Conservation (phyloP, 2,888 invertebrate species). For the Rhamphomyia laevipes region DNA sequence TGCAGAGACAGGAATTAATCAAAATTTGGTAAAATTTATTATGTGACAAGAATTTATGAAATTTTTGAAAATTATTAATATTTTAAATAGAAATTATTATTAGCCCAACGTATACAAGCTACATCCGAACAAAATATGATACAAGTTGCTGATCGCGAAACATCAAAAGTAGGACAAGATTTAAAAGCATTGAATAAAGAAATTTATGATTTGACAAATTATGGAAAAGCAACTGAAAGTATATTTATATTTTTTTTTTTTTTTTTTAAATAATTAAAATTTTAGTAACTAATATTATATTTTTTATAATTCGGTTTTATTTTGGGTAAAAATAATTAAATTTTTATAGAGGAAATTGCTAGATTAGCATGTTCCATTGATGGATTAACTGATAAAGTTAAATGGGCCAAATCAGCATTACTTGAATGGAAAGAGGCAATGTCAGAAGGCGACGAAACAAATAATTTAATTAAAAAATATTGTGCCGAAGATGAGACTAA, state of each 20-base stretch:
- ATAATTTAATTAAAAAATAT: conserved; percentile 57
- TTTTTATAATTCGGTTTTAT: neutral
- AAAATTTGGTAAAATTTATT: conserved; percentile 40
- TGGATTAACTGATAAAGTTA: conserved; percentile 50
- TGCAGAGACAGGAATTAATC: conserved; percentile 42
- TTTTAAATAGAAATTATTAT: conserved; percentile 43
- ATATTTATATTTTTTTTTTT: conserved; percentile 14
- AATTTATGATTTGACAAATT: conserved; percentile 21
- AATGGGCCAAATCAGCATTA: conserved; percentile 48
- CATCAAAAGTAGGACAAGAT: conserved; percentile 26
- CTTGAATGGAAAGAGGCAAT: conserved; percentile 61
- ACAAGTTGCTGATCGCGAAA: conserved; percentile 35
- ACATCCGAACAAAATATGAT: conserved; percentile 50
- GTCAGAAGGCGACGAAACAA: conserved; percentile 54
- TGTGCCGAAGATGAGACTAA: conserved; percentile 57
- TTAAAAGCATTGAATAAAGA: conserved; percentile 25
- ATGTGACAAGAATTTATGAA: neutral
- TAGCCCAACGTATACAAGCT: conserved; percentile 55
- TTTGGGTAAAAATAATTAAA: neutral
- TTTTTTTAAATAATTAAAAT: neutral
- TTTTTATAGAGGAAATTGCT: conserved; percentile 38
- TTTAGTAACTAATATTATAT: neutral
- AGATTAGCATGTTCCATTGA: conserved; percentile 50
- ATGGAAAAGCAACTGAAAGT: conserved; percentile 27
- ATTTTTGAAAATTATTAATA: neutral